These are phyloP conservation scores for Tichodroma muraria DNA, from an alignment of 2,113 vertebrate species.

Conservation along the genomic window DNA sequence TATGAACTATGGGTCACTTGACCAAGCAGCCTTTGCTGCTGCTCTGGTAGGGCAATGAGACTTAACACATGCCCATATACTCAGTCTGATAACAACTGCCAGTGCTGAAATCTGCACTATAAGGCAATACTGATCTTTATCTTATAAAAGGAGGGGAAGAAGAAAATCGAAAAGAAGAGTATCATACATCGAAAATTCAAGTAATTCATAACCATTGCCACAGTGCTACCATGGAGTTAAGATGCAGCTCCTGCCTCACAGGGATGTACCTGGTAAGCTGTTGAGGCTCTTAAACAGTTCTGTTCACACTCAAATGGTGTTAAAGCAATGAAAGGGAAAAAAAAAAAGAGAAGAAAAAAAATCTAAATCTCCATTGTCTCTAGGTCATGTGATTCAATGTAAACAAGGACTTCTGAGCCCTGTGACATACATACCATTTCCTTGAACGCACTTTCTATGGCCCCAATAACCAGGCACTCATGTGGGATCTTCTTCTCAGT, in stretches of 20 bases:
- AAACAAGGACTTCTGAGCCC: not conserved
- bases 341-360: not conserved
- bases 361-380: not conserved
- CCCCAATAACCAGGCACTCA: slow-evolving; percentile 91
- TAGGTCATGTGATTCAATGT: not conserved
- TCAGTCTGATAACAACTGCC: not conserved
- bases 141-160: not conserved
- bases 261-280: not conserved
- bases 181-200: not conserved
- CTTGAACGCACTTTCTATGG: slow-evolving; percentile 95
- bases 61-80: not conserved
- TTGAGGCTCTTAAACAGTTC: not conserved
- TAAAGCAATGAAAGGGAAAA: not conserved
- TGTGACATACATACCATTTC: slow-evolving; percentile 83
- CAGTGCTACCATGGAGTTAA: not conserved
- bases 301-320: not conserved
- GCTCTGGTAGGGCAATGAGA: not conserved
- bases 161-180: not conserved
- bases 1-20: not conserved
- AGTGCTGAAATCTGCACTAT: not conserved
- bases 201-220: not conserved
- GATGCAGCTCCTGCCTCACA: not conserved
- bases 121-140: not conserved
- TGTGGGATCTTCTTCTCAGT: slow-evolving; percentile 95
- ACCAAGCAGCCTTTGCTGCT: not conserved